Conservation (phyloP, 2,113 vertebrate species). For the Apeltes quadracus region DNA sequence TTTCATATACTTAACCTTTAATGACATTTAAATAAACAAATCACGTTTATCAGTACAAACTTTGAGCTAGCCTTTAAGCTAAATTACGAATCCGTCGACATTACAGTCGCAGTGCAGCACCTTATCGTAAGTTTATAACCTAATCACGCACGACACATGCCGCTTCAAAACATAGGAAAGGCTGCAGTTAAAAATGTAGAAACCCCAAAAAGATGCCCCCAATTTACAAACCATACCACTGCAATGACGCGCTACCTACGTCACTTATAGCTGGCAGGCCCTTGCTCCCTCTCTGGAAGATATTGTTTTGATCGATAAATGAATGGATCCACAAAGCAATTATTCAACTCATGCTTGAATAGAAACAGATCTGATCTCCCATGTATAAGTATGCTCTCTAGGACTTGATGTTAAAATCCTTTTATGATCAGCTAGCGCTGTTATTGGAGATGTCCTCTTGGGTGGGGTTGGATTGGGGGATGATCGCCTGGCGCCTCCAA, state of each 20-base stretch:
- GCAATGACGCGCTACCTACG: neutral
- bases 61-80: neutral
- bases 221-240: accelerated
- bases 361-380: neutral
- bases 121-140: neutral
- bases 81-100: neutral
- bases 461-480: too few relatives aligned
- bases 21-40: neutral
- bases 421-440: too few relatives aligned
- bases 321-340: neutral
- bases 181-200: neutral
- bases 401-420: too few relatives aligned
- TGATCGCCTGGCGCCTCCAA: too few relatives aligned
- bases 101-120: neutral
- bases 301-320: neutral
- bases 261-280: neutral
- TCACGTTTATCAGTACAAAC: too few relatives aligned
- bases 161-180: neutral
- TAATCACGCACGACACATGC: neutral
- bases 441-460: too few relatives aligned
- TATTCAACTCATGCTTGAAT: neutral
- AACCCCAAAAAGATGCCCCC: neutral
- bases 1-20: neutral
- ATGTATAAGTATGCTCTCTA: too few relatives aligned
- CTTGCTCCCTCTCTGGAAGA: neutral